phyloP scores from a whole-genome alignment of 2,113 vertebrate genomes.

The Macrotis lagotis region DNA sequence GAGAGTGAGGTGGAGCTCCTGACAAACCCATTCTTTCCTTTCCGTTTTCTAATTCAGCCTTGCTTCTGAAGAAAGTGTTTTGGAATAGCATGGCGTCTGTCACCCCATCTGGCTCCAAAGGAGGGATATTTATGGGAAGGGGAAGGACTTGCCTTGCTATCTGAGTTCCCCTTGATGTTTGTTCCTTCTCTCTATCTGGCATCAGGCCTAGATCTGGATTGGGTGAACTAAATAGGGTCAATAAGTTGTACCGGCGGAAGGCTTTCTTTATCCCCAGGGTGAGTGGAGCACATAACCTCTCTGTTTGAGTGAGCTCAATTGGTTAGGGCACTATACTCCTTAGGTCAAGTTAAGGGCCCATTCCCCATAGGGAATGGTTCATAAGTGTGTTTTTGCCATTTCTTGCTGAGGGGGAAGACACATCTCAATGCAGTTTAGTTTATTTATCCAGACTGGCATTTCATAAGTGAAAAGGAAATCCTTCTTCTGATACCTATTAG shows the following conservation, averaged over 20 bases:
- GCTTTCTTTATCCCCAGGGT: neutral
- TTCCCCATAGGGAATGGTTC: neutral
- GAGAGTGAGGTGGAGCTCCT: neutral
- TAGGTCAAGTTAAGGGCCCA: too few relatives aligned
- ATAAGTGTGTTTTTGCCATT: neutral
- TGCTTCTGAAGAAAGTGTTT: neutral
- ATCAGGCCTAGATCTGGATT: neutral
- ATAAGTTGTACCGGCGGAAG: rapidly evolving
- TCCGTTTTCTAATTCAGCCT: neutral
- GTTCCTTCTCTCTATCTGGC: neutral
- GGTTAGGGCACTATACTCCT: neutral
- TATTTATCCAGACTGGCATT: neutral
- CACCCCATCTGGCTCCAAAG: neutral
- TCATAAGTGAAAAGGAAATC: neutral
- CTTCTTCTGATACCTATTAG: neutral
- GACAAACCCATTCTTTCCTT: too few relatives aligned
- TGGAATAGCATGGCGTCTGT: neutral
- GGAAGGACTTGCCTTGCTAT: neutral
- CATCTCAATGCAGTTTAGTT: neutral
- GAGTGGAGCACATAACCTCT: neutral
- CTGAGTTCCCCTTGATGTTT: neutral
- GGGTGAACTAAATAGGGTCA: rapidly evolving
- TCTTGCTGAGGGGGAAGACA: neutral
- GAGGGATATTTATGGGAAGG: neutral
- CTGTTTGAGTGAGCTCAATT: neutral